A percentile compares a stretch with the other conserved stretches of the same genome.
phyloP scores from a whole-genome alignment of 2,113 vertebrate species.

The Vulpes lagopus region DNA sequence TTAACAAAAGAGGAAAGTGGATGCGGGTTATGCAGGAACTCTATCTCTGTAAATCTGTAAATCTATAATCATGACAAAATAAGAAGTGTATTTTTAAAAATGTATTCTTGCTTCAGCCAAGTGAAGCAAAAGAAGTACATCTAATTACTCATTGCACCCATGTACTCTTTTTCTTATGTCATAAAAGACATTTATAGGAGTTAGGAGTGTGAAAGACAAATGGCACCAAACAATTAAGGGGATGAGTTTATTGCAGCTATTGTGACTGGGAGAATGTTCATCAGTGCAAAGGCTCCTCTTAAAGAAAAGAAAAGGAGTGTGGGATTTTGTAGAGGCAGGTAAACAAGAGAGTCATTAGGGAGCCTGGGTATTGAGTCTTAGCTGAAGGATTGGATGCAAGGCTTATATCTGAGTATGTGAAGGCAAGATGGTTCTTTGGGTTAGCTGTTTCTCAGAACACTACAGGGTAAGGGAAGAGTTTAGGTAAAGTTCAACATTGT shows the following conservation, averaged over 20 bases:
- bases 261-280: neutral
- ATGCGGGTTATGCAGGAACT: neutral
- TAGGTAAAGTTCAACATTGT: neutral
- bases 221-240: neutral
- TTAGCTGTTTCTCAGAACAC: neutral
- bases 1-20: neutral
- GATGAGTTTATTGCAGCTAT: neutral
- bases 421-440: neutral
- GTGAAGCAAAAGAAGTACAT: neutral
- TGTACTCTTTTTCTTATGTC: neutral
- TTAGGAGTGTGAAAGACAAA: neutral
- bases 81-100: neutral
- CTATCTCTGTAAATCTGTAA: neutral
- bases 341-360: neutral
- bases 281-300: neutral
- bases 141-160: neutral
- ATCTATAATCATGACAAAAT: neutral
- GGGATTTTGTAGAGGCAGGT: neutral
- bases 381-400: neutral
- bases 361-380: neutral
- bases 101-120: neutral
- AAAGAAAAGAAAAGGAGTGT: neutral
- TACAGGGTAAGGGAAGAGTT: neutral
- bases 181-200: neutral
- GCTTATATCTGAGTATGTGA: neutral